Conservation (phyloP, 2,888 invertebrate genomes). For the Cosmia trapezina region DNA sequence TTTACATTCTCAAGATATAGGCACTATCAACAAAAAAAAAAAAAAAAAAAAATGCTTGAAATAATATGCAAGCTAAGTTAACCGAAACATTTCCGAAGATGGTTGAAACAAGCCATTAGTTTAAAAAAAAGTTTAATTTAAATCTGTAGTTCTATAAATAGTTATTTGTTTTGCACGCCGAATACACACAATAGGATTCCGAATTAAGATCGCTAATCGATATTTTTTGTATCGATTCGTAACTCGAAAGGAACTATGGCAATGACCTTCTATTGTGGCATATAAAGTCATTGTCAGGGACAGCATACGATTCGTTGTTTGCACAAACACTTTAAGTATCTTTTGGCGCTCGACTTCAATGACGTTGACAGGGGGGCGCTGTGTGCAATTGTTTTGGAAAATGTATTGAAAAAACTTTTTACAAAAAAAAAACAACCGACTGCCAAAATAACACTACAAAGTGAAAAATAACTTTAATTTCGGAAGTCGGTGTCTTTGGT, state of each 20-base stretch:
- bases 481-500: no score
- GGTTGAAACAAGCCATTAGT: background rate
- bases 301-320: background rate
- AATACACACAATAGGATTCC: slow-evolving; percentile 37
- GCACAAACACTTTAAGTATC: background rate
- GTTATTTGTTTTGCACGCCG: slow-evolving; percentile 23
- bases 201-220: slow-evolving; percentile 45
- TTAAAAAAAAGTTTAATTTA: slow-evolving; percentile 8
- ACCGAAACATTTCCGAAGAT: background rate
- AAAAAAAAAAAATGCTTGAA: no score
- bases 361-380: no score
- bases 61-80: background rate
- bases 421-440: no score
- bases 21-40: no score
- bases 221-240: slow-evolving; percentile 29
- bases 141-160: slow-evolving; percentile 3
- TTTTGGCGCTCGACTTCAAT: no score
- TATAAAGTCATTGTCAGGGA: slow-evolving; percentile 33
- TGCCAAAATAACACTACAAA: no score
- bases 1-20: no score
- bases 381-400: no score
- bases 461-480: no score
- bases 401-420: no score
- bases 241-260: slow-evolving; percentile 40
- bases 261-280: slow-evolving; percentile 38